Conservation (phyloP, 2,113 vertebrate species). For the Rostratula benghalensis region DNA sequence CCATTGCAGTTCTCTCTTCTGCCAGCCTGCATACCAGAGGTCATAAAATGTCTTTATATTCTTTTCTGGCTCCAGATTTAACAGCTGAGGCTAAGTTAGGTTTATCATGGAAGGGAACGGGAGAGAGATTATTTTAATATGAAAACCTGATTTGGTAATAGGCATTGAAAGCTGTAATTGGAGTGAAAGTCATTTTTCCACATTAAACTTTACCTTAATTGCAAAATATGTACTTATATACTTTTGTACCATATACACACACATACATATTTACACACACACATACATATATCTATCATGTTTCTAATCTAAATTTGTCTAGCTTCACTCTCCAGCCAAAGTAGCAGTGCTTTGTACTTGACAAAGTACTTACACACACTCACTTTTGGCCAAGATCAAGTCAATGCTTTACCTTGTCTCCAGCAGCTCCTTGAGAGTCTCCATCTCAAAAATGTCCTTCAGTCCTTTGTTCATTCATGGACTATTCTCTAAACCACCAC, state of each 20-base stretch:
- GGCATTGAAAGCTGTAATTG: not conserved
- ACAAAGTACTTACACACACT: conserved; percentile 48
- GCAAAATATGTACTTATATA: not conserved
- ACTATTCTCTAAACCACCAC: not conserved
- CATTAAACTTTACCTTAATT: conserved; percentile 13
- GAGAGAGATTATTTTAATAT: not conserved
- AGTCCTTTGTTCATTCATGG: not conserved
- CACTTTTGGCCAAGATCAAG: conserved; percentile 42
- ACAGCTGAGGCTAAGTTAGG: not conserved
- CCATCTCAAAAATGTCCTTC: not conserved
- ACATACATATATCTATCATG: not conserved
- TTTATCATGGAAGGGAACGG: not conserved
- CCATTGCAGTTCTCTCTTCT: not conserved
- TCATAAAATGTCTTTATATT: conserved; percentile 22
- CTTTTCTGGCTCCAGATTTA: not conserved
- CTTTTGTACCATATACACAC: not conserved
- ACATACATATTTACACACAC: not conserved
- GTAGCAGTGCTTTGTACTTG: conserved; percentile 14
- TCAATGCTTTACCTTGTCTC: conserved; percentile 33
- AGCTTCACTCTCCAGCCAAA: conserved; percentile 50
- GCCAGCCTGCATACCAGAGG: not conserved
- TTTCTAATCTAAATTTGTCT: conserved; percentile 51
- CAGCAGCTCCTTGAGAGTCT: conserved; percentile 10
- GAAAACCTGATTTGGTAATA: not conserved
- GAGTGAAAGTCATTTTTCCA: not conserved